Evolutionary conservation across 2,797 vertebrate genomes (phyloP), one percentile per base, ranked within the genome.

Genomic region (Pangasius mekongensis): DNA sequence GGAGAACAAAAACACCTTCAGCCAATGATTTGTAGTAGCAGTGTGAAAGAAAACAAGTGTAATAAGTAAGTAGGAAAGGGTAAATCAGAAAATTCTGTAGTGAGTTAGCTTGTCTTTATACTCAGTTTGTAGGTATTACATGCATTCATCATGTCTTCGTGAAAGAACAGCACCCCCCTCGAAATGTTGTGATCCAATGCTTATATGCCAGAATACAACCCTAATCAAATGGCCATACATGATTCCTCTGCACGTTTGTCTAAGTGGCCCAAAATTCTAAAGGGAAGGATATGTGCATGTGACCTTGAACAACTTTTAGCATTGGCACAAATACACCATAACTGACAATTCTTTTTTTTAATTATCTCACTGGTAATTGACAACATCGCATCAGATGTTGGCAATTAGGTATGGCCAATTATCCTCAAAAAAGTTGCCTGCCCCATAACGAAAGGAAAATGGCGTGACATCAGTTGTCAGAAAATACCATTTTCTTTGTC

Each of bases 401-500:
- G 24, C 71, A 85, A 77, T 83, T 89, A 91, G 54, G 54, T 76
- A 88, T 74, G 27, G 85, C 64, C 60, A 13, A 54, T 86, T 69
- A 33, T 76, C 22, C 30, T 78, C 60, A 0, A 22, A 80, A 81
- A 56, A 87, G 83, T 85, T 36, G 36, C 20, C 33, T 43, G 33
- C 33, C 14, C 33, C 39, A 52, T 49, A 36, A 49, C 3, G 30
- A 66, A 77, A 73, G 66, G 56, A 24, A 49, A 86, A 66, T n/a
- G n/a, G 2, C 16, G 18, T 82, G 89, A 86, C 36, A 36, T 84
- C 90, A 87, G 85, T 88, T 89, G 86, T 86, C 8, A 66, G 3
- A 91, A 89, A 89, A 89, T 89, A 90, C 84, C 83, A 80, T 87
- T 91, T 92, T 90, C 90, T 83, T 77, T 87, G 91, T 78, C 93